Percentiles rank a stretch among this genome's conserved stretches.
Evolutionary conservation across 2,888 invertebrate species (phyloP).

Genomic region (Diaperis boleti): DNA sequence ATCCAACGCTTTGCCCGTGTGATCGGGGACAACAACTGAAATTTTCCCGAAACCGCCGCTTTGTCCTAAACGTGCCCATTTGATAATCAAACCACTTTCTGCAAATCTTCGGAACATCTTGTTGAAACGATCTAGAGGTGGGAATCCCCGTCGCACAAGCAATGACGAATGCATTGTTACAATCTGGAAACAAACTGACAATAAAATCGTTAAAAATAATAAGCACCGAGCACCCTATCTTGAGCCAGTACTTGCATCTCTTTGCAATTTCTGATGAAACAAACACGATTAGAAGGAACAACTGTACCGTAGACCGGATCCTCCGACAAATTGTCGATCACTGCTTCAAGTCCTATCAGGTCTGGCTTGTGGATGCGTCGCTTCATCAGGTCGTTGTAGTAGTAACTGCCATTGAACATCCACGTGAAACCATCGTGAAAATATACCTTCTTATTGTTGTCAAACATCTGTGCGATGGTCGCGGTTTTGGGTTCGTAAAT

Average conservation of each 20-base stretch:
- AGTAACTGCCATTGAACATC: background rate
- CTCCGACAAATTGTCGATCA: background rate
- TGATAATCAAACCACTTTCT: constrained; percentile 2
- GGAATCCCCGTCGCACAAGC: constrained; percentile 5
- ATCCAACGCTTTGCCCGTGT: background rate
- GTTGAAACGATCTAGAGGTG: background rate
- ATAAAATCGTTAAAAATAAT: too few species aligned
- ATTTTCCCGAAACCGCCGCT: too few species aligned
- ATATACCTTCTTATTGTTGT: background rate
- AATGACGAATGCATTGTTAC: background rate
- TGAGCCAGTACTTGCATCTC: background rate
- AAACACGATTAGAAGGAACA: background rate
- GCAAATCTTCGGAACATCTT: background rate
- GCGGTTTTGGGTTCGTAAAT: background rate
- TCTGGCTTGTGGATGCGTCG: background rate
- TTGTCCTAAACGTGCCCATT: too few species aligned
- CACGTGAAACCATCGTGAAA: background rate
- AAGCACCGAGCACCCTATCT: too few species aligned
- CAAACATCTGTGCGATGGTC: background rate
- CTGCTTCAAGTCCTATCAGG: background rate
- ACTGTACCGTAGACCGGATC: background rate
- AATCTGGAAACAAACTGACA: background rate
- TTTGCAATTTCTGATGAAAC: background rate
- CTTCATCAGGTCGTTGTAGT: background rate
- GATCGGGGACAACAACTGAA: too few species aligned